Conservation (phyloP, 2,888 invertebrate species). For the Drosophila algonquin region DNA sequence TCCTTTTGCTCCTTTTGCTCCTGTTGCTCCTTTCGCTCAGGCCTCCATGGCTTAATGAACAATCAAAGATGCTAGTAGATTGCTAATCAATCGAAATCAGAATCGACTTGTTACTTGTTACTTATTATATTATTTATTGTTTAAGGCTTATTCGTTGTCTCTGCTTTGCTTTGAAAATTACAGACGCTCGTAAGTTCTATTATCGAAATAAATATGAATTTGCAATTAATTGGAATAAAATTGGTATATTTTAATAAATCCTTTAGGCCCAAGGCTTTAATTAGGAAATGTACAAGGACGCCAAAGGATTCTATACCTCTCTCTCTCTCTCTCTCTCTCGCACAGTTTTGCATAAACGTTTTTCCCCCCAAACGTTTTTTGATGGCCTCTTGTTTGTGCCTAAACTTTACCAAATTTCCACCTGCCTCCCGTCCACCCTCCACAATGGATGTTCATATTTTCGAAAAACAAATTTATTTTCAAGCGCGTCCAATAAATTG, state of each 20-base stretch:
- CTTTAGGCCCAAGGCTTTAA: constrained; percentile 3
- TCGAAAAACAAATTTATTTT: constrained; percentile 54
- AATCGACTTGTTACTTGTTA: no score
- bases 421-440: neutral
- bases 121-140: no score
- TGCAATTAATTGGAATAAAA: neutral
- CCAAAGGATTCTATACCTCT: neutral
- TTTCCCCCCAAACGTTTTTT: constrained; percentile 13
- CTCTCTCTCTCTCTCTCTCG: no score
- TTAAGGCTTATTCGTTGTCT: no score
- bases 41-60: neutral
- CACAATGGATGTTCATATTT: constrained; percentile 46
- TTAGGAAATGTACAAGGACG: constrained; percentile 5
- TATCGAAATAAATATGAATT: neutral
- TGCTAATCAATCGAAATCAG: no score
- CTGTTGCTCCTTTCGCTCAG: no score
- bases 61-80: neutral
- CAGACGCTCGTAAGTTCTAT: neutral
- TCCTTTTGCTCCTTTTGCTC: no score
- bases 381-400: constrained; percentile 7
- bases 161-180: no score
- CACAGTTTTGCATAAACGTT: constrained; percentile 31
- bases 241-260: neutral
- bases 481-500: constrained; percentile 53
- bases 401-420: neutral